A percentile compares a stretch with the other conserved stretches of the same genome.
phyloP scores from a whole-genome alignment of 2,888 invertebrate species.

The Epistrophe grossulariae region DNA sequence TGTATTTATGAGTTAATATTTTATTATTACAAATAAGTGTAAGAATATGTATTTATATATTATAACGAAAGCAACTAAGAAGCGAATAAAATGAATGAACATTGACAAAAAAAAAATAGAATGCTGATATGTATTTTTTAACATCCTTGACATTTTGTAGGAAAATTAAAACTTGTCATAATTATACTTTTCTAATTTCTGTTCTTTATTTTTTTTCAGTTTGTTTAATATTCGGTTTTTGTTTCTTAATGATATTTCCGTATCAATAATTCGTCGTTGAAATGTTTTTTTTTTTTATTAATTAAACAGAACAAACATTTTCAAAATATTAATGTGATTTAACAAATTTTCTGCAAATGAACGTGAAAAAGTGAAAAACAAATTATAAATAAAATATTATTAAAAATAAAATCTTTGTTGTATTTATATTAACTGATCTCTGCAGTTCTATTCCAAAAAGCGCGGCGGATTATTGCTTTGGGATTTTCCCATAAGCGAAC shows the following conservation, averaged over 20 bases:
- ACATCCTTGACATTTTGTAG: slow-evolving; percentile 15
- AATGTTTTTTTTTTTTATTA: not conserved
- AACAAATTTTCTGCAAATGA: slow-evolving; percentile 67
- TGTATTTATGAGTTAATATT: slow-evolving; percentile 76
- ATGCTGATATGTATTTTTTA: slow-evolving; percentile 45
- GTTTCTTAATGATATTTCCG: slow-evolving; percentile 10
- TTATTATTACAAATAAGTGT: slow-evolving; percentile 73
- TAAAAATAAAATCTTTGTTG: slow-evolving; percentile 46
- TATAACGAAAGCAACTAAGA: slow-evolving; percentile 68
- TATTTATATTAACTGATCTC: not conserved
- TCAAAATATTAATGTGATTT: slow-evolving; percentile 70
- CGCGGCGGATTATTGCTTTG: too few species aligned
- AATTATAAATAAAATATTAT: slow-evolving; percentile 64
- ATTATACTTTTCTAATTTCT: not conserved
- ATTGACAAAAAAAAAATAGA: slow-evolving; percentile 51
- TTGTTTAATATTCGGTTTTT: not conserved
- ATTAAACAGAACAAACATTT: slow-evolving; percentile 11
- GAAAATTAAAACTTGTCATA: slow-evolving; percentile 6
- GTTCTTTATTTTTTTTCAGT: slow-evolving; percentile 1
- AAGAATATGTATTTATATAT: slow-evolving; percentile 75
- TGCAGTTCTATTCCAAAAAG: too few species aligned
- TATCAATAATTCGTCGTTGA: slow-evolving; percentile 5
- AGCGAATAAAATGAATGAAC: slow-evolving; percentile 69
- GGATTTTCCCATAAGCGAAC: too few species aligned
- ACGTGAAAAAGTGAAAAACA: slow-evolving; percentile 61